Base-by-base conservation (phyloP, 2,113 vertebrate genomes). In the Hassar affinis region DNA sequence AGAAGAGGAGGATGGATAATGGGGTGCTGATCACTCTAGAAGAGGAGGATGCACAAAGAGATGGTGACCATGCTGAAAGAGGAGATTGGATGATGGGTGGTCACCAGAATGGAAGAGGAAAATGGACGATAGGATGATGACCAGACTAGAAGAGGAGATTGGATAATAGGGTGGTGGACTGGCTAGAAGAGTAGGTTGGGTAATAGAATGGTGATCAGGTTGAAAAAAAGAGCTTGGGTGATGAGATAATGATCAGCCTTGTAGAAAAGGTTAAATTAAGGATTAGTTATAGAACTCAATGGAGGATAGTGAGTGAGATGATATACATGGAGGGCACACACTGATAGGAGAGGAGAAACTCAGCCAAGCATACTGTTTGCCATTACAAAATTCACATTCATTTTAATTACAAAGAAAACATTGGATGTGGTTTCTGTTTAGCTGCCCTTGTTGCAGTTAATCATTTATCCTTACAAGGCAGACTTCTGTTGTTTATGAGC, bases 331-430 rank as follows among this genome's bases (percentile, higher is more conserved):
- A 51, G 9, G n/a, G 17, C 4, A 47, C 0, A n/a, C 2, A 42
- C 10, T 15, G 12, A 35, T 10, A 9, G 6, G 30, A 66, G 5
- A 33, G 27, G 6, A 66, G 30, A 66, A 18, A 30, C 33, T 17
- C 4, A n/a, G 27, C n/a, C 59, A 66, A 18, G 33, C 17, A 18
- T 30, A 66, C 62, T 66, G 59, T 11, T 62, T 62, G 56, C 12
- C 12, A 1, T 62, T 47, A 49, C 59, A 61, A 35, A 62, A 11
- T 20, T 45, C 56, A 79, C 20, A 17, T 17, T 35, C 27, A 47
- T 47, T 15, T 30, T 68, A 69, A 80, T 12, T 80, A 47, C 33
- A 38, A 22, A 42, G 30, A 69, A 80, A 68, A 69, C 47, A 27
- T 12, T 2, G 17, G 54, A 61, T 45, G 14, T 61, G 35, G 17